Conservation (phyloP, 2,113 vertebrate species). For the Numida meleagris region DNA sequence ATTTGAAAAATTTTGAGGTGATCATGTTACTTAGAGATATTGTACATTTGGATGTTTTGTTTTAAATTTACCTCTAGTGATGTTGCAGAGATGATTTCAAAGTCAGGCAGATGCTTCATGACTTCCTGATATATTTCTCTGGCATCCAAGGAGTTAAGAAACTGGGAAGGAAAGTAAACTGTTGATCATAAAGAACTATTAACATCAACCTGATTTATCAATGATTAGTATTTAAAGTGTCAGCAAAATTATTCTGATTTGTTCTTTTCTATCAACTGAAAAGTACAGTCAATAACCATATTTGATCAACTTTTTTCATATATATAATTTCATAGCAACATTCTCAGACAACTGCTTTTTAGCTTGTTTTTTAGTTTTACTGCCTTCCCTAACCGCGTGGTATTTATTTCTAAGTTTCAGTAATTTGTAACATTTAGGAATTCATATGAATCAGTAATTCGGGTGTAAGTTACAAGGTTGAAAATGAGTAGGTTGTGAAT, state of each 20-base stretch:
- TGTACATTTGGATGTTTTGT: background rate
- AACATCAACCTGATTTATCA: background rate
- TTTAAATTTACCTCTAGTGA: constrained; percentile 83
- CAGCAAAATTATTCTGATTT: background rate
- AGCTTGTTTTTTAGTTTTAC: background rate
- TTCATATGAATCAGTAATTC: background rate
- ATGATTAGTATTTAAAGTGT: background rate
- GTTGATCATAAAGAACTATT: background rate
- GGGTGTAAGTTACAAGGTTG: background rate
- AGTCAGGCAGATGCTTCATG: constrained; percentile 88
- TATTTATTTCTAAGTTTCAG: background rate
- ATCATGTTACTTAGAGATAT: background rate
- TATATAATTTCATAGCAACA: background rate
- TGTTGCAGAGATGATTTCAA: constrained; percentile 83
- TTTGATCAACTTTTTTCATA: background rate
- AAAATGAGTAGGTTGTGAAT: background rate
- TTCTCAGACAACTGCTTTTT: background rate
- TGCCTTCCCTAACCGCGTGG: background rate
- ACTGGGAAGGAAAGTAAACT: constrained; percentile 76
- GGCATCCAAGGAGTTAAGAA: constrained; percentile 89
- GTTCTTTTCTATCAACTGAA: background rate
- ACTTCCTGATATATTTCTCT: constrained; percentile 92
- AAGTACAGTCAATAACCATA: background rate
- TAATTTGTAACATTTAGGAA: background rate
- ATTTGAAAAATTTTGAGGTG: background rate